phyloP scores from a whole-genome alignment of 2,888 invertebrate genomes.

The Amblyjoppa proteus region DNA sequence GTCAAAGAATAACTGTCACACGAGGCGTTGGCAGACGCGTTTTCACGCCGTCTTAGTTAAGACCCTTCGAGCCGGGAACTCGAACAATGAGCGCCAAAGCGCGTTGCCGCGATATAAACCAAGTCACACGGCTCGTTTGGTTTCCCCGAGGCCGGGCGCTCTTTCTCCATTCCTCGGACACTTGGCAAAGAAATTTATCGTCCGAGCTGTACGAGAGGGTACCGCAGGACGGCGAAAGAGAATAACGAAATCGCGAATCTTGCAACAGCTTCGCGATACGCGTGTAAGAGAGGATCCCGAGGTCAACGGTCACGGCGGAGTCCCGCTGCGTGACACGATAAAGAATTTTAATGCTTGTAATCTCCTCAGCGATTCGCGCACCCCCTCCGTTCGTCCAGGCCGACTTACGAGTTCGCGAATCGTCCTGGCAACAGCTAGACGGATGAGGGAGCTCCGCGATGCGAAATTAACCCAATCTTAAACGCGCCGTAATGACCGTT shows the following conservation, averaged over 20 bases:
- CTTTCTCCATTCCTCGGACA: conserved; percentile 44
- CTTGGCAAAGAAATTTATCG: conserved; percentile 64
- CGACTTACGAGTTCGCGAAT: conserved; percentile 10
- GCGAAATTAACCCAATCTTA: conserved; percentile 1
- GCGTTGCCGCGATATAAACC: conserved; percentile 47
- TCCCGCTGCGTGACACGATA: not conserved
- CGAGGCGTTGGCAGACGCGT: conserved; percentile 62
- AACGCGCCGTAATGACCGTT: conserved; percentile 4
- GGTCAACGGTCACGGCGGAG: conserved; percentile 41
- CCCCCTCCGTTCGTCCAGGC: not conserved
- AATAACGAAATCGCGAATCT: conserved; percentile 48
- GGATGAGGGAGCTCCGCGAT: not conserved
- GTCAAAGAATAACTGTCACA: conserved; percentile 44
- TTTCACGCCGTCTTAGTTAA: conserved; percentile 55
- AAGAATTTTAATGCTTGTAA: conserved; percentile 50
- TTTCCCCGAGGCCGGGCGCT: conserved; percentile 23
- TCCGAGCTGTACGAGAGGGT: conserved; percentile 37
- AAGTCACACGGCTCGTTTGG: conserved; percentile 64
- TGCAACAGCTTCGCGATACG: conserved; percentile 18
- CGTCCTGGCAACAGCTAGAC: conserved; percentile 10
- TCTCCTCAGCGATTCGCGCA: not conserved
- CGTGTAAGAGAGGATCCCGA: conserved; percentile 15
- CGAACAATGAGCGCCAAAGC: conserved; percentile 37
- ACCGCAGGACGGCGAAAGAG: conserved; percentile 23
- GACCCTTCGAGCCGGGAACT: conserved; percentile 37